Percentiles rank a stretch among this genome's conserved stretches.
Conservation (phyloP, 2,888 invertebrate species). For the Conchocele bisecta region DNA sequence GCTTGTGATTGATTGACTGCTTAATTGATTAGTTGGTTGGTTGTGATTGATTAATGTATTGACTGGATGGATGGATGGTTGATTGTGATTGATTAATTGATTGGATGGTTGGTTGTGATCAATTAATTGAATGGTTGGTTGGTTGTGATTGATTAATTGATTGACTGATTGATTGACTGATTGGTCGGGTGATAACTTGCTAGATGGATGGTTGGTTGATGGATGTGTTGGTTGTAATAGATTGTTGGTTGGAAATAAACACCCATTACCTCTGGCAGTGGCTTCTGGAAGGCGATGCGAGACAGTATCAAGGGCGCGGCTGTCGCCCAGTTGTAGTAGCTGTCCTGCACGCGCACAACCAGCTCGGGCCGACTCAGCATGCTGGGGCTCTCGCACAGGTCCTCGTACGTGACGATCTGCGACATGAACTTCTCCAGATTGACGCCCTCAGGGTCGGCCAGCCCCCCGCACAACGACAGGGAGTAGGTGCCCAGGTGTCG, state of each 20-base stretch:
- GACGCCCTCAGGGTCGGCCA: conserved; percentile 83
- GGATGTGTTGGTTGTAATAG: too few species aligned
- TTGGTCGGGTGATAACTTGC: too few species aligned
- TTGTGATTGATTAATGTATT: too few species aligned
- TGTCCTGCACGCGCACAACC: conserved; percentile 92
- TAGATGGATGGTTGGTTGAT: too few species aligned
- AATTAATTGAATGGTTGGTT: too few species aligned
- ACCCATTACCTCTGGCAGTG: conserved; percentile 88
- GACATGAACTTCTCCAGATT: conserved; percentile 87
- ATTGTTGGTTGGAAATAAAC: too few species aligned
- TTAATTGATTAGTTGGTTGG: too few species aligned
- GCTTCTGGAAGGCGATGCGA: conserved; percentile 92
- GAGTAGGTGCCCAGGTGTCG: conserved; percentile 85
- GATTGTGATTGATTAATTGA: background rate
- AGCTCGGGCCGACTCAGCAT: conserved; percentile 90
- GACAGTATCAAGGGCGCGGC: conserved; percentile 96
- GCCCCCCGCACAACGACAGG: conserved; percentile 90
- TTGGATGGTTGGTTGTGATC: too few species aligned
- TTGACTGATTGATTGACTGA: too few species aligned
- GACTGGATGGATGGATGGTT: background rate
- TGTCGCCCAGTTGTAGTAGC: conserved; percentile 95
- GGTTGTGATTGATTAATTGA: too few species aligned
- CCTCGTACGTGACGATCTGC: conserved; percentile 86
- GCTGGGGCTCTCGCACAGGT: conserved; percentile 87
- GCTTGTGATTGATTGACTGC: too few species aligned